Evolutionary conservation across 2,113 vertebrate species (phyloP).

Genomic region (Coracopsis vasa): DNA sequence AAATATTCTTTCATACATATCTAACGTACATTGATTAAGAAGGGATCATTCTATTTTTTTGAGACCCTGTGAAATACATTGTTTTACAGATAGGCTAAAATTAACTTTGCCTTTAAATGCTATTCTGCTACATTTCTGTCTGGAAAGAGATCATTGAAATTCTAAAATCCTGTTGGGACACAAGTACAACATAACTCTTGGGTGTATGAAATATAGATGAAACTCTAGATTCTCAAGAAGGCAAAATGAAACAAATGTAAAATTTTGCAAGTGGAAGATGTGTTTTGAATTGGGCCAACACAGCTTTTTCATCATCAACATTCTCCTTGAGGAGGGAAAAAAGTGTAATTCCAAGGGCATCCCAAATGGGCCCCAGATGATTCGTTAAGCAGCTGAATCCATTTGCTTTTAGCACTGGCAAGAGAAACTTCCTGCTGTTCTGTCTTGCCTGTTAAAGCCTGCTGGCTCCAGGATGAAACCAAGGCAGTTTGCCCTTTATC

Average conservation of each 20-base stretch:
- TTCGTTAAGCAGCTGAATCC: fast-evolving
- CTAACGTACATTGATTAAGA: not conserved
- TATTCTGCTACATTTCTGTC: not conserved
- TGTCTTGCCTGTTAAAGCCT: not conserved
- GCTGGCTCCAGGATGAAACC: not conserved
- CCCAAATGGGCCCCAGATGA: not conserved
- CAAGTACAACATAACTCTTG: not conserved
- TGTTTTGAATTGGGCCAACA: not conserved
- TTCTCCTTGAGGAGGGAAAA: not conserved
- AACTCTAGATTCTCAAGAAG: not conserved
- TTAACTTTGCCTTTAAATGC: not conserved
- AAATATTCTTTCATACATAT: not conserved
- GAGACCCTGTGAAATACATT: not conserved
- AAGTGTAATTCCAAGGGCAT: not conserved
- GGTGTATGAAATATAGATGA: not conserved
- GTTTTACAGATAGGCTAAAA: not conserved
- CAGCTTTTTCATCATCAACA: not conserved
- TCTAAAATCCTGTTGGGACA: not conserved
- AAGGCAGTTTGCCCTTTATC: not conserved
- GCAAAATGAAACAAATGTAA: not conserved
- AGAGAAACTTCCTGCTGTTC: not conserved
- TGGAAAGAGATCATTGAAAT: not conserved
- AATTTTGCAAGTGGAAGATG: not conserved
- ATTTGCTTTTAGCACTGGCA: not conserved
- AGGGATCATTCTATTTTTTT: not conserved